Conservation (phyloP, 2,113 vertebrate species). For the Centrocercus urophasianus region DNA sequence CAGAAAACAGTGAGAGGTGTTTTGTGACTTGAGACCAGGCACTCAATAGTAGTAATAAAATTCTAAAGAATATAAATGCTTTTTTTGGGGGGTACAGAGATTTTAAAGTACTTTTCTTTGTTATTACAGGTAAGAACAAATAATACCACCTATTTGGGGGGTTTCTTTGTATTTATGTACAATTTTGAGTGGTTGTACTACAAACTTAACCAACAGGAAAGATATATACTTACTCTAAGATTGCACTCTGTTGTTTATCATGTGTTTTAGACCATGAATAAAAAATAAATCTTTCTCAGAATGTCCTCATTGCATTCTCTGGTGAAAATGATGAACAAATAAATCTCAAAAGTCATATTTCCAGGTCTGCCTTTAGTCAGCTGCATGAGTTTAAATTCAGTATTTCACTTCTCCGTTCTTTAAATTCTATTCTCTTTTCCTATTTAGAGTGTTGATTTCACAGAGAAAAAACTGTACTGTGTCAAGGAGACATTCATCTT, state of each 20-base stretch:
- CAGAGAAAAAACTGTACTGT: background rate
- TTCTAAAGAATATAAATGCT: background rate
- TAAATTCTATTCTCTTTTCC: background rate
- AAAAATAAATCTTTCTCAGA: background rate
- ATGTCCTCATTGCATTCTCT: background rate
- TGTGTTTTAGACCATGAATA: background rate
- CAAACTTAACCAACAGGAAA: background rate
- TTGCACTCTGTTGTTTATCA: background rate
- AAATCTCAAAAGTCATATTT: background rate
- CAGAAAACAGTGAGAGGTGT: fast-evolving
- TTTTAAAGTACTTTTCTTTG: background rate
- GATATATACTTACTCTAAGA: fast-evolving
- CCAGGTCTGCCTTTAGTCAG: background rate
- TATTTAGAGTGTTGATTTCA: background rate
- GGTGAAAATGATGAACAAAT: background rate
- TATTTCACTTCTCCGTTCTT: background rate
- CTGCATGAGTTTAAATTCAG: background rate
- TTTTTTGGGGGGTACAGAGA: background rate
- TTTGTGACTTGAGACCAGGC: background rate
- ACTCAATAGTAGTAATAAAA: fast-evolving
- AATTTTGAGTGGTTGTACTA: background rate
- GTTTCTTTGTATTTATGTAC: fast-evolving
- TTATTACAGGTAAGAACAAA: background rate
- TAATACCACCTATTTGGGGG: fast-evolving
- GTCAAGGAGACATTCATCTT: slow-evolving; percentile 15